Evolutionary conservation across 2,888 invertebrate species (phyloP), one percentile per base, ranked within the genome.

Genomic region (Coleophora flavipennella): DNA sequence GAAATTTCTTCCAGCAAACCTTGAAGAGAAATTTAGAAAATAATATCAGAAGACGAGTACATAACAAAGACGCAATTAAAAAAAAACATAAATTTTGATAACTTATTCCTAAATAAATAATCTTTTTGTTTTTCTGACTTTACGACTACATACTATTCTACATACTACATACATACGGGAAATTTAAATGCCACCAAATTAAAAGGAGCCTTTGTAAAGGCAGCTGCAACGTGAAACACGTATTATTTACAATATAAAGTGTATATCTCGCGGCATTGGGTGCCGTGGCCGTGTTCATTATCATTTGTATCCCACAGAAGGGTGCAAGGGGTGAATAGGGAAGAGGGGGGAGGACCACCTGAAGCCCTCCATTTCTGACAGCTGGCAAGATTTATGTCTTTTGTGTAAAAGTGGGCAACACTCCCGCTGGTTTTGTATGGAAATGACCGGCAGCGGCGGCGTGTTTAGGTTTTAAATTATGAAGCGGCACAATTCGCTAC

Each of bases 241-340:
- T 20, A 20, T 20, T 6, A 20, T 20, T 20, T 20, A 20, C 20
- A 6, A 31, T 8, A n/a, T 31, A 8, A 31, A 31, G 11, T 11
- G 11, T 10, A 31, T 11, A 3, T 31, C 36, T 38, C 39, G 20
- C 20, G 20, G 20, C 20, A 20, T 20, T 6, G 20, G 20, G 20
- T 20, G 6, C 20, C 20, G 59, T 64, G 72, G 6, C 20, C 20
- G 59, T 64, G 72, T 75, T 77, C 75, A 75, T 77, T 77, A 78
- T 74, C 70, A 72, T 78, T 75, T 73, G 70, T 78, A 74, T 75
- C 76, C 20, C 20, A 6, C 75, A 66, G 59, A 55, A 62, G 54
- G 55, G 64, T 57, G 55, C 58, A 59, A 53, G 51, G 57, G 57
- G 54, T 57, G 62, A 73, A 75, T 75, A 76, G 73, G 74, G 67